Base-by-base conservation (phyloP, 2,797 vertebrate species). In the Lagorchestes hirsutus region DNA sequence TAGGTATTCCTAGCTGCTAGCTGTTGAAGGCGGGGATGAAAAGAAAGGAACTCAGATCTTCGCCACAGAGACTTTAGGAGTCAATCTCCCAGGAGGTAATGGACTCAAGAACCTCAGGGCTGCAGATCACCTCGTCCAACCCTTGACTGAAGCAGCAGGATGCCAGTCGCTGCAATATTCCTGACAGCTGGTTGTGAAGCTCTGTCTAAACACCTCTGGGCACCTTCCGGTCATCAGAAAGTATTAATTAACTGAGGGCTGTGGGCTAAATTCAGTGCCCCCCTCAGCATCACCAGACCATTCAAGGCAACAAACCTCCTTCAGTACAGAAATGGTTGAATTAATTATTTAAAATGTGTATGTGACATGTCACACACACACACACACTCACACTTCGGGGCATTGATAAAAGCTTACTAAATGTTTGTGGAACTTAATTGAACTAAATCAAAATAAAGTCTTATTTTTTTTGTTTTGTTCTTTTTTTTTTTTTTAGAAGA, bases 81-180 rank as follows among this genome's bases (percentile, higher is more conserved):
- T 22, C 67, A 40, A 40, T 34, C 3, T 5, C 62, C 34, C 5
- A 0, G 16, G n/a, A n/a, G 5, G 16, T 22, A 9, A n/a, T 0
- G n/a, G 62, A 18, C 67, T n/a, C 34, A 40, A 22, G n/a, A 18
- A 22, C 16, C 67, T 74, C 34, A 28, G 67, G 14, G 34, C 67
- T 40, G 67, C 1, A 0, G 67, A n/a, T 74, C n/a, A 9, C 34
- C n/a, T 74, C n/a, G 8, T 18, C 67, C 34, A 28, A 40, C 34
- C 14, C 31, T 62, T 62, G 31, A 10, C 62, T 18, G 34, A 18
- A 74, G 16, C 34, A n/a, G 16, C 62, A 74, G 34, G 8, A 16
- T 40, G 22, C 34, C 6, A 8, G 16, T n/a, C n/a, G 22, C n/a
- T 28, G 27, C 34, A 40, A 5, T 1, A 6, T 40, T 22, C 67